Evolutionary conservation across 2,113 vertebrate genomes (phyloP).

Genomic region (cat (Felis catus)): DNA sequence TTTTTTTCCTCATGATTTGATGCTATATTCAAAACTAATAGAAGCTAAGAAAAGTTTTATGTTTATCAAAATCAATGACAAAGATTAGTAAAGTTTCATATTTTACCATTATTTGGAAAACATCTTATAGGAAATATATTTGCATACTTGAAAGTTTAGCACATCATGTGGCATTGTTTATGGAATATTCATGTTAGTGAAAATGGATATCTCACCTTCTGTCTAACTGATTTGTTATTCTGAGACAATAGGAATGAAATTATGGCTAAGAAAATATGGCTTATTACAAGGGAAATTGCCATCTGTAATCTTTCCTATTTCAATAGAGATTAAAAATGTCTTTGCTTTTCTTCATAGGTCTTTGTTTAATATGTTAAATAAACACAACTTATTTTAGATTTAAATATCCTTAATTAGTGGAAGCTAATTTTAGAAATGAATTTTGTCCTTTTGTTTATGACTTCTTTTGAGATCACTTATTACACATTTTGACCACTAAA

Average conservation of each 20-base stretch:
- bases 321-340: neutral
- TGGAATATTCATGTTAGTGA: neutral
- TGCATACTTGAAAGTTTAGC: conserved; percentile 47
- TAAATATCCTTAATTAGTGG: neutral
- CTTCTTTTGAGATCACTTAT: neutral
- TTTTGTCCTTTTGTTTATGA: neutral
- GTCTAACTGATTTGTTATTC: conserved; percentile 36
- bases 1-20: neutral
- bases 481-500: neutral
- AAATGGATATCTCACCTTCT: neutral
- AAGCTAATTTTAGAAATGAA: conserved; percentile 25
- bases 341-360: fast-evolving
- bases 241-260: conserved; percentile 35
- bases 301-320: neutral
- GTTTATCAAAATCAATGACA: conserved; percentile 47
- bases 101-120: conserved; percentile 32
- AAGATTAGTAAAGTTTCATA: neutral
- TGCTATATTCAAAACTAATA: neutral
- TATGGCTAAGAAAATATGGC: neutral
- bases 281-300: neutral
- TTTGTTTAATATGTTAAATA: neutral
- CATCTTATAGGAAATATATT: neutral
- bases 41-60: conserved; percentile 16
- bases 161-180: neutral
- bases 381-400: neutral